Evolutionary conservation across 64 coral and sea anemone species (phyloP), one percentile per base, ranked within the genome.

Genomic region (Astreopora myriophthalma): DNA sequence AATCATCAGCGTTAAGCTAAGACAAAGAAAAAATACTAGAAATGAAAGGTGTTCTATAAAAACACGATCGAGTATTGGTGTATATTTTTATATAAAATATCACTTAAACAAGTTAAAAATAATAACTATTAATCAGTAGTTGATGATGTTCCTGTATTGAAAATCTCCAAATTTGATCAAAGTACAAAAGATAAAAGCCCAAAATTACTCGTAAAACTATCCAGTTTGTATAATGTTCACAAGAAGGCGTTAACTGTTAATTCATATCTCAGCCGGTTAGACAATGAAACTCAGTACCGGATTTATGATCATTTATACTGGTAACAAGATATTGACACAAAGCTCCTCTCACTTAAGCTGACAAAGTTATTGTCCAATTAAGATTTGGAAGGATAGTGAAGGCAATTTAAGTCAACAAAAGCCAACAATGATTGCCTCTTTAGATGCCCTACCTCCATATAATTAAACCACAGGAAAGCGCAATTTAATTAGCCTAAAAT

Each of bases 401-500:
- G 38, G 79, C 30, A 83, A 8, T 35, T 65, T 23, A 63, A 33
- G 79, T 57, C 64, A 83, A 83, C 58, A 83, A 7, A 65, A 64
- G n/a, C 12, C 20, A 83, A 64, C 19, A 34, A 19, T 83, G 32
- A 83, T 83, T 65, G 79, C 52, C 35, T 83, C 65, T 64, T 83
- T 36, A 39, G 57, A 83, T 83, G 79, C 38, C 34, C 35, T 61
- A 22, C 57, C 57, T 31, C 34, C 48, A 83, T n/a, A n/a, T n/a
- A 83, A 64, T 34, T 57, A 83, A 64, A 83, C 19, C 33, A 11
- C 19, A 63, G 33, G 65, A 83, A 83, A 83, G 79, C 31, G 79
- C 79, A 83, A 83, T 65, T 81, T 81, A 61, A 81, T 81, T 81
- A 61, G 28, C 0, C 49, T 62, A 61, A 83, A 83, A 65, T 60